Evolutionary conservation across 2,888 invertebrate species (phyloP), one percentile per base, ranked within the genome.

Genomic region (Lepidochitona cinerea): DNA sequence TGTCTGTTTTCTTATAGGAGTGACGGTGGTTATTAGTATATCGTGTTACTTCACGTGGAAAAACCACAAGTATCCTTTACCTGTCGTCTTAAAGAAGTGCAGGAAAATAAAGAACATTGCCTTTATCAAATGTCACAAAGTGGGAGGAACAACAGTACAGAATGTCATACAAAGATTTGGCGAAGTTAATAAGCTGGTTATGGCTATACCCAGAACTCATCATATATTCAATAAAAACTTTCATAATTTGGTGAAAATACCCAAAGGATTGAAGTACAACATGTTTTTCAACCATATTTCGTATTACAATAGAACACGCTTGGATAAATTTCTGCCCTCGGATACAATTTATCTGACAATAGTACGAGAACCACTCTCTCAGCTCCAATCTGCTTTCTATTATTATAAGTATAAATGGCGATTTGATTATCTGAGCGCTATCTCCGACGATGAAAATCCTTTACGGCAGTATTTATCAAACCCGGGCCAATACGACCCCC

Each of bases 361-460:
- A n/a, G 49, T 49, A 2, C 49, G 49, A 5, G 49, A 49, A 7
- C 49, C 49, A n/a, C 75, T 81, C 66, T 54, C 66, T 0, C 71
- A 79, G 23, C 81, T 84, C 64, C 65, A 79, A 33, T 84, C 85
- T 0, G 73, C 79, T 0, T 68, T 85, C 23, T 49, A 49, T 7
- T 49, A 49, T 49, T 49, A 49, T 23, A 79, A 76, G 32, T 76
- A 79, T 53, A 79, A 81, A 36, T 78, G 71, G 14, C 74, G 73
- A 1, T 33, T 71, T 0, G 36, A 7, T 1, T 75, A 77, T 71
- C 78, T 84, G 64, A 65, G 75, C 1, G 54, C 73, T 3, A 77
- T 80, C 9, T 73, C 71, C 49, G 23, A 49, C 0, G 71, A 73
- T 14, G 54, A 66, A 0, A 71, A 74, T 14, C 78, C 79, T 3